These are phyloP conservation scores for Stenodera caucasica DNA, from an alignment of 2,888 invertebrate species.

Conservation along the genomic window DNA sequence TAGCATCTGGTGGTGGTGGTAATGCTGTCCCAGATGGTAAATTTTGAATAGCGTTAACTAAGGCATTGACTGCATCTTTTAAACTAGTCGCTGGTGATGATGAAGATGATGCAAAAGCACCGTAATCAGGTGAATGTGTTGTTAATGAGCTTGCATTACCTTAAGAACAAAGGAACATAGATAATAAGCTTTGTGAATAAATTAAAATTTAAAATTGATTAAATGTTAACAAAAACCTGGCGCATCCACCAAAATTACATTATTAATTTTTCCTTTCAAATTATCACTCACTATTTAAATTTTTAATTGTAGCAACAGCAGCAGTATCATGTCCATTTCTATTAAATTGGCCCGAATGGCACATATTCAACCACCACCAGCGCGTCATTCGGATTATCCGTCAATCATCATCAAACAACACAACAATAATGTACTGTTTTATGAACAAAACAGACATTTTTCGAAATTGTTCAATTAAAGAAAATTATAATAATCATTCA, in stretches of 20 bases:
- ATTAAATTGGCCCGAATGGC: constrained; percentile 59
- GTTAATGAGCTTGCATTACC: constrained; percentile 51
- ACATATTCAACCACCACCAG: constrained; percentile 68
- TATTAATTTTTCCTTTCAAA: background rate
- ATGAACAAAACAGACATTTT: background rate
- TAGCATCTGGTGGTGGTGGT: constrained; percentile 69
- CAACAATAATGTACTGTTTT: background rate
- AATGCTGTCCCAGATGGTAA: constrained; percentile 55
- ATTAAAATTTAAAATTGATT: background rate
- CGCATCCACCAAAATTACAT: constrained; percentile 6
- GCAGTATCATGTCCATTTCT: constrained; percentile 48
- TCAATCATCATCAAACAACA: constrained; percentile 21
- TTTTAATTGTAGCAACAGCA: constrained; percentile 28
- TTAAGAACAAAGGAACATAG: constrained; percentile 38
- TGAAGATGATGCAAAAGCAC: constrained; percentile 16
- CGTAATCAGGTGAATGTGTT: constrained; percentile 54
- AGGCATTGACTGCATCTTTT: constrained; percentile 64
- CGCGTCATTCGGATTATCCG: constrained; percentile 59
- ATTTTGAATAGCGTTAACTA: constrained; percentile 67
- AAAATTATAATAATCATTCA: background rate
- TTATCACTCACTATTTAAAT: constrained; percentile 28
- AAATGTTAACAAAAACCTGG: background rate
- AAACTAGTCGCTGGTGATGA: constrained; percentile 59
- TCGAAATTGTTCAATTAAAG: background rate
- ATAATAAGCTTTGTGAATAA: background rate